phyloP scores from a whole-genome alignment of 2,797 vertebrate species.

The Synanceia verrucosa region DNA sequence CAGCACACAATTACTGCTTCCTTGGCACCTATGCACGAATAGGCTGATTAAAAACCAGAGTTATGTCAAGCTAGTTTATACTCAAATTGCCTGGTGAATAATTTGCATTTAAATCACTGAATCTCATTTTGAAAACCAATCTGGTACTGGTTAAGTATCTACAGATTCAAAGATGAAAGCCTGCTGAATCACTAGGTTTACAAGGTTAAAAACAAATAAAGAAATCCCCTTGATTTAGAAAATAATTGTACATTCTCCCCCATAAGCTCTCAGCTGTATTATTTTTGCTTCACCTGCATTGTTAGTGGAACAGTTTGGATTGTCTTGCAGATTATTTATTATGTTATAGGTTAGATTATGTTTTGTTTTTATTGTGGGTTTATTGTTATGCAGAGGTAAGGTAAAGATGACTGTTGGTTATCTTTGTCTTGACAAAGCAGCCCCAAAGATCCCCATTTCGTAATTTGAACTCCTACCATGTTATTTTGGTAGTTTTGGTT shows the following conservation, averaged over 20 bases:
- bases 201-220: not conserved
- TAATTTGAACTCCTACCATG: too few relatives aligned
- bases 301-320: not conserved
- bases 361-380: not conserved
- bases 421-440: not conserved
- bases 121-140: slow-evolving; percentile 22
- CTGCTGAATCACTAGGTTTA: not conserved
- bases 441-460: not conserved
- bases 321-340: not conserved
- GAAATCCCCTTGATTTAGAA: not conserved
- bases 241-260: not conserved
- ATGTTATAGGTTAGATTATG: not conserved
- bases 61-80: slow-evolving; percentile 3
- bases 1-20: slow-evolving; percentile 2
- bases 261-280: not conserved
- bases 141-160: not conserved
- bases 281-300: not conserved
- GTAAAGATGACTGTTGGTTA: not conserved
- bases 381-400: not conserved
- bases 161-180: not conserved
- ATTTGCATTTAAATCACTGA: slow-evolving; percentile 36
- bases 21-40: slow-evolving; percentile 2
- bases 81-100: slow-evolving; percentile 15
- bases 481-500: too few relatives aligned
- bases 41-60: slow-evolving; percentile 16